phyloP scores from a whole-genome alignment of 1,140 invertebrate genomes.

The Cydia splendana region DNA sequence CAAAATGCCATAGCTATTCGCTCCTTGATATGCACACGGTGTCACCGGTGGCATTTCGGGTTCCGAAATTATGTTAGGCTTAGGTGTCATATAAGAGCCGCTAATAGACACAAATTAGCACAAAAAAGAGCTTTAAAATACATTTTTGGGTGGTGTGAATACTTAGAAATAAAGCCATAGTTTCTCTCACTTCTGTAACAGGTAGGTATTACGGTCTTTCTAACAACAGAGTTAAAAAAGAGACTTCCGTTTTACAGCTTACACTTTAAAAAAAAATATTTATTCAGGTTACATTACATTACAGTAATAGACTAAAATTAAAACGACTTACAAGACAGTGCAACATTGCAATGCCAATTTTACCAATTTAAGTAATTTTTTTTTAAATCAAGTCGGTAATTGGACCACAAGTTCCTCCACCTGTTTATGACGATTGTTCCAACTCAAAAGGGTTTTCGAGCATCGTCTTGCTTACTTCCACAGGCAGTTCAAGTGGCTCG shows the following conservation, averaged over 20 bases:
- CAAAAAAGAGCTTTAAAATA: background rate
- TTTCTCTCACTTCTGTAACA: too few species aligned
- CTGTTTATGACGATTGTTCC: slow-evolving; percentile 21
- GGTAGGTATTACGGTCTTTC: too few species aligned
- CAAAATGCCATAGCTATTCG: slow-evolving; percentile 22
- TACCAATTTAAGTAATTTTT: too few species aligned
- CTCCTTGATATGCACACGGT: slow-evolving; percentile 20
- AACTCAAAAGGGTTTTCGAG: slow-evolving; percentile 47
- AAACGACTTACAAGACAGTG: too few species aligned
- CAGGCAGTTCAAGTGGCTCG: slow-evolving; percentile 49
- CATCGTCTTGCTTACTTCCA: slow-evolving; percentile 37
- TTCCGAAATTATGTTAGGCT: background rate
- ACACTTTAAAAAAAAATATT: too few species aligned
- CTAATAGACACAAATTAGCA: background rate
- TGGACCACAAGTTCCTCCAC: slow-evolving; percentile 9
- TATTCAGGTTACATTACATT: too few species aligned
- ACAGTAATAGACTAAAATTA: too few species aligned
- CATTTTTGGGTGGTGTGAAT: too few species aligned
- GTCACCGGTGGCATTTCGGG: slow-evolving; percentile 25
- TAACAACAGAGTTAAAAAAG: too few species aligned
- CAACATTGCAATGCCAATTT: too few species aligned
- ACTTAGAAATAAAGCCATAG: too few species aligned
- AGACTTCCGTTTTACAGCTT: too few species aligned
- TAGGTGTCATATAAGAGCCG: slow-evolving; percentile 1
- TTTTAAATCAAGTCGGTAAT: background rate